Conservation (phyloP, 2,797 vertebrate genomes). For the Coregonus ussuriensis region DNA sequence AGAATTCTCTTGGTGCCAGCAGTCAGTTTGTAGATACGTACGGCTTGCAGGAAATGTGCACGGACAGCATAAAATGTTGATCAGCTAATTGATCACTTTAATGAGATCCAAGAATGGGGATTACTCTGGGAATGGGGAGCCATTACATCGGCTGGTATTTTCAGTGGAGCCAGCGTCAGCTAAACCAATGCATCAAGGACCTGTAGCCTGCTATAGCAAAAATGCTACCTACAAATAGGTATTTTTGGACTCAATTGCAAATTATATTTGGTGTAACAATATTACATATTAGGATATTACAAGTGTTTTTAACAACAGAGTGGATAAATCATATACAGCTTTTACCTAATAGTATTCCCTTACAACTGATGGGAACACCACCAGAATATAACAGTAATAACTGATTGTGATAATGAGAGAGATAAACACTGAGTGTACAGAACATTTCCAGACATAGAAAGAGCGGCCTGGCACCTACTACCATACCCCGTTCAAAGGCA, state of each 20-base stretch:
- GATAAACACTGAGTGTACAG: not conserved
- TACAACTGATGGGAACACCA: not conserved
- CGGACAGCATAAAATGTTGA: not conserved
- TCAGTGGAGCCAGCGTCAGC: not conserved
- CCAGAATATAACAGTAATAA: not conserved
- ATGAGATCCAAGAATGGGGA: not conserved
- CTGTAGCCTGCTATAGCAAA: no score
- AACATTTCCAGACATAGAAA: no score
- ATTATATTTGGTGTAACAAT: not conserved
- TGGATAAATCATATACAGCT: not conserved
- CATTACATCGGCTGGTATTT: not conserved
- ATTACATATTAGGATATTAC: no score
- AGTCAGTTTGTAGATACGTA: not conserved
- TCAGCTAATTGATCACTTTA: slow-evolving; percentile 15
- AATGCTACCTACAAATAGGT: not conserved
- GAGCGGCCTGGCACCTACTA: no score
- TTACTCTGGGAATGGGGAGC: not conserved
- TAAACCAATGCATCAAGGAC: not conserved
- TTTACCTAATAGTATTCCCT: not conserved
- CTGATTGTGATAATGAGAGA: not conserved
- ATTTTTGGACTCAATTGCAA: not conserved
- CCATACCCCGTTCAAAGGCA: no score
- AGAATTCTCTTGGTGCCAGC: not conserved
- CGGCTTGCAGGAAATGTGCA: slow-evolving; percentile 3
- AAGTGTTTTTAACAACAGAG: no score